Conservation (phyloP, 2,888 invertebrate species). For the Psylliodes chrysocephalus region DNA sequence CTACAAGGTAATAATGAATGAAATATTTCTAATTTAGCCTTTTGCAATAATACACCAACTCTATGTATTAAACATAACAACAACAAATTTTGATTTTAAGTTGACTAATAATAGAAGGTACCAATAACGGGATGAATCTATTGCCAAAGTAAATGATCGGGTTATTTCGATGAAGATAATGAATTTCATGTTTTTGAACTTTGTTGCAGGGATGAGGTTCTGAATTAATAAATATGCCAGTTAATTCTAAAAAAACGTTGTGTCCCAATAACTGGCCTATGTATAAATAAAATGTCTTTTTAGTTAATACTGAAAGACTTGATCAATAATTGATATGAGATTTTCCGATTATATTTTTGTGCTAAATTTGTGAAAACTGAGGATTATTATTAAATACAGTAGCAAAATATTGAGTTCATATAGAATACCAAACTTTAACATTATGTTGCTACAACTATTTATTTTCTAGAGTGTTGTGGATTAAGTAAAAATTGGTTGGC, state of each 20-base stretch:
- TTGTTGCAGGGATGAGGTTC: too few relatives aligned
- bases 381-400: conserved; percentile 18
- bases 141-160: too few relatives aligned
- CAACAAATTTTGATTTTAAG: too few relatives aligned
- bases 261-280: neutral
- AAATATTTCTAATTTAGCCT: too few relatives aligned
- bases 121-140: too few relatives aligned
- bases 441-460: conserved; percentile 20
- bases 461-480: conserved; percentile 11
- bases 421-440: conserved; percentile 23
- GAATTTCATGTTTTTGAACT: too few relatives aligned
- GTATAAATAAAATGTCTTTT: conserved; percentile 5
- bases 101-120: too few relatives aligned
- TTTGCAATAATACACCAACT: too few relatives aligned
- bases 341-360: conserved; percentile 25
- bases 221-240: too few relatives aligned
- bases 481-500: conserved; percentile 15
- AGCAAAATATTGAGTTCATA: conserved; percentile 28
- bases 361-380: conserved; percentile 22
- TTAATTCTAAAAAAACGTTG: neutral
- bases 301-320: conserved; percentile 40
- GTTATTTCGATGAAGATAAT: too few relatives aligned
- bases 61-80: too few relatives aligned
- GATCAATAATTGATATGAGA: conserved; percentile 36
- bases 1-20: too few relatives aligned